Evolutionary conservation across 2,113 vertebrate species (phyloP), one percentile per base, ranked within the genome.

Genomic region (Dipodomys ordii): DNA sequence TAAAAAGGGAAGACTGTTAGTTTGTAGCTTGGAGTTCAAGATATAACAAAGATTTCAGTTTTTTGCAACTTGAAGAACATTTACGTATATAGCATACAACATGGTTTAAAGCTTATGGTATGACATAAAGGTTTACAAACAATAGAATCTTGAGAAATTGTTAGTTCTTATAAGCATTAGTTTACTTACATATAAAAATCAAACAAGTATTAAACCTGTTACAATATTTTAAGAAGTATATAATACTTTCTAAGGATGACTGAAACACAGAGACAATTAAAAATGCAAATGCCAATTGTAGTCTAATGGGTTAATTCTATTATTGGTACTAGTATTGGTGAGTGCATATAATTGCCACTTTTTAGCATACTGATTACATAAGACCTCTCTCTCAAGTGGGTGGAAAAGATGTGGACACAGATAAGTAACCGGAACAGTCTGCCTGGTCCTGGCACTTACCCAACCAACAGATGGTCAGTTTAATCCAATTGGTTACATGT

Each of bases 401-500:
- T 78, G 10, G 28, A 60, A 87, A 68, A 76, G 10, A 44, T 32
- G 10, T 88, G 86, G 23, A 49, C 49, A 2, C 19, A 53, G 28
- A n/a, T 94, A 76, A 72, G 53, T 77, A 64, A 57, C 28, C 25
- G 95, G 53, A 5, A 49, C 49, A 9, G 22, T 85, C 60, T 82
- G 46, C 69, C 73, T 72, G 49, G 60, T 53, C 62, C 86, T 65
- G 88, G 92, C 92, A 93, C 30, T 49, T 35, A 18, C 94, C 93
- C 94, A 96, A 28, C 46, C 65, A 77, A 92, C 95, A 97, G 92
- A 93, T 97, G 94, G 96, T 76, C 74, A 87, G 46, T 32, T n/a
- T 9, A 27, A 3, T 79, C 87, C 49, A 95, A 92, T 82, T 80
- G 88, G 23, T 44, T 22, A 32, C 79, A 35, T 23, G 53, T 19